Conservation (phyloP, 1,140 invertebrate species). For the Drosophila funebris region DNA sequence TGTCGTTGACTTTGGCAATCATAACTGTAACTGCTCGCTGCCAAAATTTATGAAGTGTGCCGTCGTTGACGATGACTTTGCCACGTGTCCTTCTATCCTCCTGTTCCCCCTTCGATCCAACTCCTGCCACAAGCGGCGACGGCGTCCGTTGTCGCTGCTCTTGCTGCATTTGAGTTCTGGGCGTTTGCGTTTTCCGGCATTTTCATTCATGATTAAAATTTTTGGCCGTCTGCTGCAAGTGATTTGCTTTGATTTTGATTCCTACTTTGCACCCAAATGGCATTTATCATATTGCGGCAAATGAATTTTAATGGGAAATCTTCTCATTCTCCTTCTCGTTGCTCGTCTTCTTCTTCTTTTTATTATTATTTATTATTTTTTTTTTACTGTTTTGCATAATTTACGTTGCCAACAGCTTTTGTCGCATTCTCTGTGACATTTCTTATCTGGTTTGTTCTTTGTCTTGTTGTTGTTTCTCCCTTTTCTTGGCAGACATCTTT, state of each 20-base stretch:
- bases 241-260: conserved; percentile 76
- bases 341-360: not conserved
- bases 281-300: conserved; percentile 77
- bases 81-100: conserved; percentile 35
- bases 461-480: conserved; percentile 1
- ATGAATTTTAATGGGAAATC: conserved; percentile 74
- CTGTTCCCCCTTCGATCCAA: not conserved
- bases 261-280: conserved; percentile 10
- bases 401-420: conserved; percentile 61
- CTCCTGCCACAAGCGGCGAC: not conserved
- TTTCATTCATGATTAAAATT: conserved; percentile 64
- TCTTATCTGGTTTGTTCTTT: conserved; percentile 1
- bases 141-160: not conserved
- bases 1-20: conserved; percentile 77
- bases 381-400: conserved; percentile 60
- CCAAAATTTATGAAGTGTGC: conserved; percentile 83
- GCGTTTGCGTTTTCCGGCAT: conserved; percentile 57
- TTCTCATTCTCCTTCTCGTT: not conserved
- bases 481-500: conserved; percentile 64
- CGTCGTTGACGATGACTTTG: conserved; percentile 64
- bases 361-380: not conserved
- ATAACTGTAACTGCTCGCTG: conserved; percentile 80
- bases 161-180: conserved; percentile 71
- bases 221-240: conserved; percentile 50
- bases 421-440: conserved; percentile 48